phyloP scores from a whole-genome alignment of 2,797 vertebrate genomes.

The Danio albolineatus region DNA sequence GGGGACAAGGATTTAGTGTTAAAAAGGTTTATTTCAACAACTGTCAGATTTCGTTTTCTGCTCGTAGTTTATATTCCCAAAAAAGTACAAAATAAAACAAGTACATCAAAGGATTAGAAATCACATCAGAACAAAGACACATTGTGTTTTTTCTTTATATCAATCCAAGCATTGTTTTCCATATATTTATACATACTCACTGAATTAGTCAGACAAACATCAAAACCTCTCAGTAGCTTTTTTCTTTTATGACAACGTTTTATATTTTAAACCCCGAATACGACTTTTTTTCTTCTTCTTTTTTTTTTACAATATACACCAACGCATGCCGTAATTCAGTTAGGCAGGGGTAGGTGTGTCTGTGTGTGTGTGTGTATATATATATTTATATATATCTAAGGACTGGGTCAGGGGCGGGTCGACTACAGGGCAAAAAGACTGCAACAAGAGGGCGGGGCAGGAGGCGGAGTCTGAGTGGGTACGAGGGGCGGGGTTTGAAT shows the following conservation, averaged over 20 bases:
- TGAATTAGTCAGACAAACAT: slow-evolving; percentile 89
- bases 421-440: slow-evolving; percentile 70
- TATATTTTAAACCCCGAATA: slow-evolving; percentile 79
- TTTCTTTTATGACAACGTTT: slow-evolving; percentile 64
- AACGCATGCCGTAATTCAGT: slow-evolving; percentile 87
- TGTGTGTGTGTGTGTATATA: slow-evolving; percentile 56
- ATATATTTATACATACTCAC: slow-evolving; percentile 86
- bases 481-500: slow-evolving; percentile 53
- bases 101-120: slow-evolving; percentile 93
- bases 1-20: slow-evolving; percentile 78
- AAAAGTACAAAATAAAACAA: slow-evolving; percentile 95
- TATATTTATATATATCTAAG: slow-evolving; percentile 53
- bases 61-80: slow-evolving; percentile 85
- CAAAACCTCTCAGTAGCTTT: slow-evolving; percentile 78
- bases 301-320: slow-evolving; percentile 93
- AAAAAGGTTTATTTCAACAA: slow-evolving; percentile 96
- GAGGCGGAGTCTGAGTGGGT: slow-evolving; percentile 67
- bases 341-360: slow-evolving; percentile 74
- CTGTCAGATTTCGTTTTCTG: slow-evolving; percentile 79
- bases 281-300: slow-evolving; percentile 76
- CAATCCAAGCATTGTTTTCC: slow-evolving; percentile 80
- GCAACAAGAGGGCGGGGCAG: slow-evolving; percentile 70
- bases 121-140: slow-evolving; percentile 89
- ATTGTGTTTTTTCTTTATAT: slow-evolving; percentile 80
- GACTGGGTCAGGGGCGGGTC: slow-evolving; percentile 46